A percentile compares a stretch with the other conserved stretches of the same genome.
Conservation (phyloP, 1,140 invertebrate genomes). For the Orchestia grillus region DNA sequence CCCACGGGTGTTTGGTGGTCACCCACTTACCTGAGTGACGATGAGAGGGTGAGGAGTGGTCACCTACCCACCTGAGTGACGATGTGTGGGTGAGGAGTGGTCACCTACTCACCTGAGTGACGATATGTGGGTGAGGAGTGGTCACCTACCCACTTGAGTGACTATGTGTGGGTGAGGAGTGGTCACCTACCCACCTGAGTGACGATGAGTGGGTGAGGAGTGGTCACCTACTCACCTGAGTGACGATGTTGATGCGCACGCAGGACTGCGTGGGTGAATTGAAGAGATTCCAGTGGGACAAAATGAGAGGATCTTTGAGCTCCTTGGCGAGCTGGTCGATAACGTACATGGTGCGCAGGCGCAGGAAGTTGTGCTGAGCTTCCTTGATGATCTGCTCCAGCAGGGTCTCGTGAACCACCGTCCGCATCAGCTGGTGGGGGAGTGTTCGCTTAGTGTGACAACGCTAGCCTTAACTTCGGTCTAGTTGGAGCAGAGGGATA, state of each 20-base stretch:
- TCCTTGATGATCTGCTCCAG: constrained; percentile 97
- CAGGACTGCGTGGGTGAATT: constrained; percentile 93
- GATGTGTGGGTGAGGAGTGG: too few species aligned
- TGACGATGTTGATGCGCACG: constrained; percentile 85
- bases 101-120: too few species aligned
- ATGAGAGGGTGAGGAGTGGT: too few species aligned
- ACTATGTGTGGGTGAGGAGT: too few species aligned
- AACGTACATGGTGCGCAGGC: constrained; percentile 89
- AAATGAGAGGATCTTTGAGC: constrained; percentile 93
- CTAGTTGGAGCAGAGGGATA: too few species aligned
- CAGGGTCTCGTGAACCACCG: constrained; percentile 77
- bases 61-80: too few species aligned
- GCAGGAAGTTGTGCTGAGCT: constrained; percentile 94
- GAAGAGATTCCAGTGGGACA: constrained; percentile 94
- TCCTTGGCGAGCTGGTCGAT: constrained; percentile 94
- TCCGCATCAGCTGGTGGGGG: constrained; percentile 60
- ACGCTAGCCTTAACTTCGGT: too few species aligned
- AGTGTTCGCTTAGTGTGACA: not conserved
- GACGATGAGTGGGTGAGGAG: too few species aligned
- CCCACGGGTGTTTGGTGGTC: too few species aligned
- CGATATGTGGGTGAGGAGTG: too few species aligned
- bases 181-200: constrained; percentile 68
- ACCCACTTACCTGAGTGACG: too few species aligned
- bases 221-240: constrained; percentile 71
- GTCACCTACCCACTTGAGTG: too few species aligned